phyloP scores from a whole-genome alignment of 2,113 vertebrate species.

The Chlamydotis undulata region DNA sequence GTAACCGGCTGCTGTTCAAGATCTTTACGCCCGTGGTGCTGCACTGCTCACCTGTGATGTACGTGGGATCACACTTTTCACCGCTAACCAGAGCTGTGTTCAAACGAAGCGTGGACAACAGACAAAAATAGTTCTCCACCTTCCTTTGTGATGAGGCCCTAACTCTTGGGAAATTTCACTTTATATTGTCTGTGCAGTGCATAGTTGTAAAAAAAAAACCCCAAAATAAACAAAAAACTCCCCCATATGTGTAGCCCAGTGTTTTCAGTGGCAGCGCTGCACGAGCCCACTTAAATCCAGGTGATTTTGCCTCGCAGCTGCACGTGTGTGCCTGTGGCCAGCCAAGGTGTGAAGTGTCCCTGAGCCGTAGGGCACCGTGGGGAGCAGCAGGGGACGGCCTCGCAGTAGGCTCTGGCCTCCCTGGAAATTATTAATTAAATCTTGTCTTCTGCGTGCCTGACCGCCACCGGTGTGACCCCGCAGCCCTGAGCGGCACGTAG shows the following conservation, averaged over 20 bases:
- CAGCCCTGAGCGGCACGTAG: conserved; percentile 26
- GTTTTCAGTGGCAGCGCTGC: background rate
- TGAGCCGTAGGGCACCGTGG: conserved; percentile 44
- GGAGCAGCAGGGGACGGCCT: conserved; percentile 41
- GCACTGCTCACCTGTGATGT: background rate
- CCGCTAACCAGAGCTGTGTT: background rate
- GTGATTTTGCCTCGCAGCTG: conserved; percentile 22
- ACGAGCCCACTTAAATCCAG: background rate
- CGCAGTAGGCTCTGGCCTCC: conserved; percentile 51
- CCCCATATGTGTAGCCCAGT: background rate
- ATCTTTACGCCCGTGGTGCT: background rate
- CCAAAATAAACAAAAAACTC: no score
- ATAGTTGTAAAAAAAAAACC: background rate
- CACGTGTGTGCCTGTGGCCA: background rate
- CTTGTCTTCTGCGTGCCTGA: conserved; percentile 58
- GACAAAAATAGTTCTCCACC: background rate
- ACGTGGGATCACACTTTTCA: background rate
- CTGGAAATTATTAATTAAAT: conserved; percentile 69
- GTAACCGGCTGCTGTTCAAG: background rate
- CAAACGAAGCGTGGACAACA: background rate
- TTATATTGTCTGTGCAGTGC: background rate
- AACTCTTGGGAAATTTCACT: background rate
- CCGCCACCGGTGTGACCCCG: conserved; percentile 35
- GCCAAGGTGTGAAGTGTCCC: conserved; percentile 15
- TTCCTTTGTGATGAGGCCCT: background rate